These are phyloP conservation scores for Botrylloides violaceus DNA, from an alignment of 23 tunicate species.

Conservation along the genomic window DNA sequence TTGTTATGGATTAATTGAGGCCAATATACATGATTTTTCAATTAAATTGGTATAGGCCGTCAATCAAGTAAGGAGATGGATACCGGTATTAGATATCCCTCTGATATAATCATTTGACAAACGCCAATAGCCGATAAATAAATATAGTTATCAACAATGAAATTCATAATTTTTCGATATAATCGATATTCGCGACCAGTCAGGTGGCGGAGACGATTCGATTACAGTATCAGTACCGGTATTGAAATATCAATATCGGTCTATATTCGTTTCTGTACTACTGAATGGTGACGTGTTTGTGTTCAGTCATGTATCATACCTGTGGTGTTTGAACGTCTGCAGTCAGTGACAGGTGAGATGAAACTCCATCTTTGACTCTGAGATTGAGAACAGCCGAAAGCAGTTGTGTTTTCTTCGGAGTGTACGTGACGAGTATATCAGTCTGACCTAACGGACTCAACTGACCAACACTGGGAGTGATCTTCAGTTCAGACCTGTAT, in stretches of 20 bases:
- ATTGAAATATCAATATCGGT: background rate
- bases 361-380: slow-evolving; percentile 44
- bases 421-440: slow-evolving; percentile 41
- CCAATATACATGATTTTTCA: no score
- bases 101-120: no score
- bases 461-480: slow-evolving; percentile 42
- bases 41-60: no score
- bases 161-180: no score
- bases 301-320: no score
- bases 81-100: no score
- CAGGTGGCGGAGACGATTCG: no score
- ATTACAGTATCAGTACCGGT: background rate
- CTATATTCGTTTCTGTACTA: background rate
- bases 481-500: slow-evolving; percentile 11
- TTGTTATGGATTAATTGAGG: no score
- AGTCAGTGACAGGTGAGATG: slow-evolving; percentile 41
- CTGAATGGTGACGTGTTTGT: background rate
- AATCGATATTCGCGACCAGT: no score
- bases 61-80: no score
- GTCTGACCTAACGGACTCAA: slow-evolving; percentile 47
- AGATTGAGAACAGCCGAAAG: slow-evolving; percentile 37
- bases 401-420: slow-evolving; percentile 25
- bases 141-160: no score
- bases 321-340: slow-evolving; percentile 62
- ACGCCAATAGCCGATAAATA: no score